These are phyloP conservation scores for Plusia festucae DNA, from an alignment of 2,888 invertebrate species.

Conservation along the genomic window DNA sequence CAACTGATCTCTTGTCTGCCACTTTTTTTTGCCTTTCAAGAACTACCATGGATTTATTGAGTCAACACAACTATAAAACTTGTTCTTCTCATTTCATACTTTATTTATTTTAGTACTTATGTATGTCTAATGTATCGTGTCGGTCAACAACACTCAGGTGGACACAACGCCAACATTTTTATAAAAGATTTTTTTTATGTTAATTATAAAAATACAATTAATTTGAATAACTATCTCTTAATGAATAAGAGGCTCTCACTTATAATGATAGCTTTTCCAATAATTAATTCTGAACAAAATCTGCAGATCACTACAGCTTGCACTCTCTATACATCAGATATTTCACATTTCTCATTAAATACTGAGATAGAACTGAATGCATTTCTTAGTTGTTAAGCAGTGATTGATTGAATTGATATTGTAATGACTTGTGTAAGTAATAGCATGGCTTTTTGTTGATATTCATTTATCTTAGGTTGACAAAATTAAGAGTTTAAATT, in stretches of 20 bases:
- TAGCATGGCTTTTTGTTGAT: background rate
- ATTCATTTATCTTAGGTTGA: background rate
- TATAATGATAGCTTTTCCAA: constrained; percentile 52
- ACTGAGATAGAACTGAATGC: constrained; percentile 19
- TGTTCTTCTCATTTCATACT: no score
- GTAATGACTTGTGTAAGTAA: background rate
- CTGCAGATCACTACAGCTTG: constrained; percentile 44
- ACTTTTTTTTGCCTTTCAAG: no score
- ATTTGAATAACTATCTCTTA: background rate
- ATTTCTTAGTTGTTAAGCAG: constrained; percentile 17
- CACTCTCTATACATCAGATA: constrained; percentile 24
- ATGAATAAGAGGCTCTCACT: constrained; percentile 38
- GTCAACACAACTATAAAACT: no score
- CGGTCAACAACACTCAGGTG: no score
- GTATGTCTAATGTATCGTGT: no score
- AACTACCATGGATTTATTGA: no score
- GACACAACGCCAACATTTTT: no score
- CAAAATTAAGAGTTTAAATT: background rate
- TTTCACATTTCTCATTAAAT: constrained; percentile 21
- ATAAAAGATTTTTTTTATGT: no score
- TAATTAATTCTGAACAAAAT: constrained; percentile 47
- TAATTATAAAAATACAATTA: no score
- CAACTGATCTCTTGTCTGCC: no score
- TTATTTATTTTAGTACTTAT: no score
- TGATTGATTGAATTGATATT: constrained; percentile 35